phyloP scores from a whole-genome alignment of 2,113 vertebrate genomes.

The Varanus salvator region DNA sequence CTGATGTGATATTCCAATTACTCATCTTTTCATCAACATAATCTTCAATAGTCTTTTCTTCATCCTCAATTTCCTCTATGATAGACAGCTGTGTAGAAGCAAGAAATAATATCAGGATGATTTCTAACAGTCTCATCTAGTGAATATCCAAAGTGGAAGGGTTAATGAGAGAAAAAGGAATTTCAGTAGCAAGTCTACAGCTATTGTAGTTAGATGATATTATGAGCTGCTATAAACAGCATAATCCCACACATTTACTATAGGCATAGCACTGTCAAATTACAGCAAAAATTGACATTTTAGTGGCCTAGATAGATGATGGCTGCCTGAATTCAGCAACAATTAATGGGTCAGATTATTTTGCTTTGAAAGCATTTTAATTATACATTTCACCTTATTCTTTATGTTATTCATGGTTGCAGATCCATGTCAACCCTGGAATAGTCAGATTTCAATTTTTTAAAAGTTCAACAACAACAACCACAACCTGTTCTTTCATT shows the following conservation, averaged over 20 bases:
- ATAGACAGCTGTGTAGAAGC: conserved; percentile 83
- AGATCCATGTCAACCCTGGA: not conserved
- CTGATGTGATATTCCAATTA: conserved; percentile 76
- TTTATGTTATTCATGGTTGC: not conserved
- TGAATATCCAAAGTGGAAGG: not conserved
- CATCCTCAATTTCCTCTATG: conserved; percentile 93
- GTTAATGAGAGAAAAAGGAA: not conserved
- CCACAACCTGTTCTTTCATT: not conserved
- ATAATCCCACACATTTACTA: not conserved
- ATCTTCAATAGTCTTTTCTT: conserved; percentile 88
- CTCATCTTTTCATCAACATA: conserved; percentile 89
- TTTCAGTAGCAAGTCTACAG: not conserved
- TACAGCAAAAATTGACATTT: not conserved
- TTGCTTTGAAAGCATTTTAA: not conserved
- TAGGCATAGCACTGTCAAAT: not conserved
- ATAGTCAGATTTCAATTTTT: not conserved
- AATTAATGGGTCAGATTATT: not conserved
- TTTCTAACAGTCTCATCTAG: not conserved
- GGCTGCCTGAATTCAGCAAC: not conserved
- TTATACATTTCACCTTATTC: not conserved
- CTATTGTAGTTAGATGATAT: not conserved
- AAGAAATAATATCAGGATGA: conserved; percentile 33
- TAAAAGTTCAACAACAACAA: not conserved
- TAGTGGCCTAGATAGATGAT: not conserved
- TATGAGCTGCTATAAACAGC: not conserved